A percentile compares a stretch with the other conserved stretches of the same genome.
Evolutionary conservation across 1,140 invertebrate genomes (phyloP).

Genomic region (Neomicropteryx cornuta): DNA sequence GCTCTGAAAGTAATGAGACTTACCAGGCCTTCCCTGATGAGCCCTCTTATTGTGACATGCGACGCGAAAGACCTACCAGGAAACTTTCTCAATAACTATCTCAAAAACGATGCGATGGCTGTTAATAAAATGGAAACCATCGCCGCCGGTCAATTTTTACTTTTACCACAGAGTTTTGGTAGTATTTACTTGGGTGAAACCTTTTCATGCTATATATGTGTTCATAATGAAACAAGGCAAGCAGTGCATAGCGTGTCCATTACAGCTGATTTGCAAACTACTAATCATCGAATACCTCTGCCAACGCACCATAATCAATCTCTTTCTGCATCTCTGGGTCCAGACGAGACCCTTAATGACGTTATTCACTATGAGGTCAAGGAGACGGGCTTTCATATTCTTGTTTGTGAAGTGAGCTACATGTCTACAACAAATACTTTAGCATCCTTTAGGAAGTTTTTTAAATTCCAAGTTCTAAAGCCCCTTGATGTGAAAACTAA

Average conservation of each 20-base stretch:
- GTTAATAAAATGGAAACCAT: constrained; percentile 72
- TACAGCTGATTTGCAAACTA: constrained; percentile 89
- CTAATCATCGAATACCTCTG: constrained; percentile 71
- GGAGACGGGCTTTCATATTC: constrained; percentile 93
- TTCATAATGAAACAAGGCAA: constrained; percentile 88
- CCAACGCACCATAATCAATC: constrained; percentile 48
- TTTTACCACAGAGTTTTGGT: constrained; percentile 93
- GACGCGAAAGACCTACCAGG: constrained; percentile 77
- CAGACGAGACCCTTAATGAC: constrained; percentile 85
- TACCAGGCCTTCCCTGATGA: constrained; percentile 75
- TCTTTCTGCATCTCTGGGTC: constrained; percentile 53
- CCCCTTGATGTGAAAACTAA: constrained; percentile 98
- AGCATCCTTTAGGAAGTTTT: constrained; percentile 86
- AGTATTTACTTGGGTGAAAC: constrained; percentile 81
- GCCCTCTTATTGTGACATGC: constrained; percentile 65
- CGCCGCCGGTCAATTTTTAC: constrained; percentile 75
- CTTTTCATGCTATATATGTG: constrained; percentile 94
- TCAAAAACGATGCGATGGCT: constrained; percentile 65
- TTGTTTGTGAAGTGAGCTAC: constrained; percentile 94
- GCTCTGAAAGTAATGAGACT: constrained; percentile 80
- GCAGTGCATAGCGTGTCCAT: constrained; percentile 70
- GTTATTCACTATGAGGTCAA: constrained; percentile 97
- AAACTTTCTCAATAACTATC: constrained; percentile 62
- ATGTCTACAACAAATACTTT: constrained; percentile 57
- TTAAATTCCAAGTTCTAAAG: constrained; percentile 97